A percentile compares a stretch with the other conserved stretches of the same genome.
Conservation (phyloP, 2,888 invertebrate species). For the Sarcophaga carnaria region DNA sequence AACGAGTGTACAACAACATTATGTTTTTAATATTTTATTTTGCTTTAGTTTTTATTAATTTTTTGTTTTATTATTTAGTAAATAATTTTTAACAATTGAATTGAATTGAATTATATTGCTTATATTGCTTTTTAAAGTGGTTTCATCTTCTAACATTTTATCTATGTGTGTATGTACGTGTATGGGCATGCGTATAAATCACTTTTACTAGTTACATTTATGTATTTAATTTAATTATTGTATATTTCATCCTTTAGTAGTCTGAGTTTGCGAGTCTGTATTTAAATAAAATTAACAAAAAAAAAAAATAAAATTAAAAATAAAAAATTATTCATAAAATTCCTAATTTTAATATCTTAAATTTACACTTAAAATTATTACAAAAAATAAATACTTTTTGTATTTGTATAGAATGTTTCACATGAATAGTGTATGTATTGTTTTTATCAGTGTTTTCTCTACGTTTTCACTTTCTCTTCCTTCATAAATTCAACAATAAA, state of each 20-base stretch:
- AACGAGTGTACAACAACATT: background rate
- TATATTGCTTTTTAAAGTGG: slow-evolving; percentile 49
- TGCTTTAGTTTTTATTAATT: slow-evolving; percentile 9
- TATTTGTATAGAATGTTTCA: slow-evolving; percentile 58
- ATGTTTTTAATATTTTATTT: slow-evolving; percentile 7
- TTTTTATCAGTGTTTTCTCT: slow-evolving; percentile 29
- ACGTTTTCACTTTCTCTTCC: background rate
- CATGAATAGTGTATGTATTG: no score
- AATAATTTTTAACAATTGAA: slow-evolving; percentile 13
- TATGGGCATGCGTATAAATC: no score
- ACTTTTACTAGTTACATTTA: no score
- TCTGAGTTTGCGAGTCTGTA: slow-evolving; percentile 59
- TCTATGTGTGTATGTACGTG: background rate
- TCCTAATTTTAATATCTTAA: background rate
- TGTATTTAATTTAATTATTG: slow-evolving; percentile 2
- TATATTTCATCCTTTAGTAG: slow-evolving; percentile 22
- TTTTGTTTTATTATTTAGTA: slow-evolving; percentile 26
- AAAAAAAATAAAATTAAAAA: slow-evolving; percentile 3
- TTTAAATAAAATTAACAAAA: slow-evolving; percentile 40
- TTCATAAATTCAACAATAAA: slow-evolving; percentile 41
- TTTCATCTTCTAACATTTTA: slow-evolving; percentile 7
- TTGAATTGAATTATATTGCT: slow-evolving; percentile 43
- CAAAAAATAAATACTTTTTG: slow-evolving; percentile 58
- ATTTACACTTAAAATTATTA: slow-evolving; percentile 45
- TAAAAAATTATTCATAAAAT: slow-evolving; percentile 5